Evolutionary conservation across 1,140 invertebrate species (phyloP).

Genomic region (Cepaea nemoralis): DNA sequence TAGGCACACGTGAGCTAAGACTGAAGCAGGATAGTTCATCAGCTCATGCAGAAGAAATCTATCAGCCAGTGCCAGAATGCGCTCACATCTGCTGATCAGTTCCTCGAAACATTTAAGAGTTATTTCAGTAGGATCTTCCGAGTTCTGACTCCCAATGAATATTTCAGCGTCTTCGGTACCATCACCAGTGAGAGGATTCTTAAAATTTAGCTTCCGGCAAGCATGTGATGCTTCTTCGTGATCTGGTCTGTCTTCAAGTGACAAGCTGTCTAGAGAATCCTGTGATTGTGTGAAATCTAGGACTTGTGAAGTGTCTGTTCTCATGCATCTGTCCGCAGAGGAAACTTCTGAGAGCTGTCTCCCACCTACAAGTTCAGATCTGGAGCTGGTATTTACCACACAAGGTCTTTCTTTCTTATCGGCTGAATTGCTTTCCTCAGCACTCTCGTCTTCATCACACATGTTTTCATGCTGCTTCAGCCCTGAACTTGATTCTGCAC

Average conservation of each 20-base stretch:
- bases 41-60: slow-evolving; percentile 26
- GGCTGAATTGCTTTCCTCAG: background rate
- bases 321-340: background rate
- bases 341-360: background rate
- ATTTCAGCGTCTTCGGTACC: background rate
- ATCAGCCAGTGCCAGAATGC: slow-evolving; percentile 27
- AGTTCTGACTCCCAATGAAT: background rate
- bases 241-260: background rate
- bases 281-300: background rate
- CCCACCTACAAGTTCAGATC: background rate
- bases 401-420: too few relatives aligned
- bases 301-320: background rate
- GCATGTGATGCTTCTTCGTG: background rate
- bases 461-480: too few relatives aligned
- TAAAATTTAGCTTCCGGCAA: background rate
- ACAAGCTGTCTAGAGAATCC: background rate
- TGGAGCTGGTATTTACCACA: background rate
- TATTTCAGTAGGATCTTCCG: background rate
- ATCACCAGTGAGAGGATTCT: background rate
- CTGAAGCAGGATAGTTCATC: background rate
- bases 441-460: background rate
- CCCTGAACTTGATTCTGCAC: background rate
- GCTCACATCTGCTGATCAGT: slow-evolving; percentile 9
- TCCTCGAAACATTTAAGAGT: background rate
- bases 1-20: slow-evolving; percentile 29